Evolutionary conservation across 1,140 invertebrate genomes (phyloP), one percentile per base, ranked within the genome.

Genomic region (Aradophagus sp.): DNA sequence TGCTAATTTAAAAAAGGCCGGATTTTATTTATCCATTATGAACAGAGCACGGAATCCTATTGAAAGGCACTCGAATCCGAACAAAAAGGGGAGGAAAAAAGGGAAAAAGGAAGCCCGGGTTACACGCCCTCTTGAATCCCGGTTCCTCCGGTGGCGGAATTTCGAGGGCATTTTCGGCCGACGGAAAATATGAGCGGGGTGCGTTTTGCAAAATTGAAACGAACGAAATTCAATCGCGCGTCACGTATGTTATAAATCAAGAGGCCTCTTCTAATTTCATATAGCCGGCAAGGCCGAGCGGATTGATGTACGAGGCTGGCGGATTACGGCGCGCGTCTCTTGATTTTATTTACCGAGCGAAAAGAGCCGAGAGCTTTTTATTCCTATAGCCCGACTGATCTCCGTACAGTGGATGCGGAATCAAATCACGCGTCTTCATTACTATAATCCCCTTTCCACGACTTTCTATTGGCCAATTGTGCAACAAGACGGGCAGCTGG

Each of bases 381-480:
- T 58, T 52, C 38, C 38, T 66, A 42, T 53, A 59, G n/a, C n/a
- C 59, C 31, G 11, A 42, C 31, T 36, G 29, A 35, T 56, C 35
- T 48, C 44, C 27, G 36, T 50, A 56, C 36, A 34, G 44, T 15
- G 11, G 35, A 7, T 48, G n/a, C 10, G 26, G 44, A 59, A 67
- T 67, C 63, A 67, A 59, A 67, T 67, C 53, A 59, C 53, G 63
- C 47, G 52, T 67, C 53, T 59, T 59, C 53, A 59, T 67, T 67
- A 59, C 53, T 44, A 38, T 56, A 56, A 66, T 66, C 62, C 50
- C 12, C 36, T 59, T 53, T 59, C 39, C 20, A 67, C 53, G 32
- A 67, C 52, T 58, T 58, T 66, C 52, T 45, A 52, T 38, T 15
- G 31, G 19, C 7, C 5, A 36, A 53, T 53, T 45, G 47, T 53